Base-by-base conservation (phyloP, 2,888 invertebrate genomes). In the Toxonevra muliebris region DNA sequence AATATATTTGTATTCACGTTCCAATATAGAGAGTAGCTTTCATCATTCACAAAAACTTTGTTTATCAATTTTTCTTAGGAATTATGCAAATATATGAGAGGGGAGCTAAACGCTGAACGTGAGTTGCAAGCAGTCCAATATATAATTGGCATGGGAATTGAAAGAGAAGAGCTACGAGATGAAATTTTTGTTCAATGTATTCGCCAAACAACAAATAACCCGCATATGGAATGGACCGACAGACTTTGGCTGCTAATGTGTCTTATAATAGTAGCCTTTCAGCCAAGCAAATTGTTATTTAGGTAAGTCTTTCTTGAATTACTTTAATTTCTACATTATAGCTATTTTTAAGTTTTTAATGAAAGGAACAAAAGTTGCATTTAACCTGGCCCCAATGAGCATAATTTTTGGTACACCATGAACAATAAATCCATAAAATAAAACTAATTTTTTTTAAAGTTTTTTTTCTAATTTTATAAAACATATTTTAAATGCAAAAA, bases 141-240 rank as follows among this genome's bases (percentile, higher is more conserved):
- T 1, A 91, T 95, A 70, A 93, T 96, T 64, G 91, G 92, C 0
- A 91, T 93, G 75, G 96, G 96, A 0, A 89, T 97, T 71, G 96
- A 97, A 83, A 88, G 96, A 11, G 96, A 97, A 77, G 97, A 97
- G 82, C 84, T 97, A 10, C 86, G 97, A 10, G 97, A 97, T 82
- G 97, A 97, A 86, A 93, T 97, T 75, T 90, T 94, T 73, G 93
- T 95, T 12, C 95, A 95, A 78, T 93, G 94, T 76, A 93, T 95
- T 79, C 87, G 96, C 76, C 95, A 95, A 86, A 90, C 93, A 54
- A 96, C 94, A 13, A 95, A 94, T 76, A 96, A 96, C 82, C 96
- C 97, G 0, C 92, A 90, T 70, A 86, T 90, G 1, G 96, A 96
- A 72, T 92, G 93, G 87, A 90, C 92, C 1, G 93, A 95, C 79